Conservation (phyloP, 2,113 vertebrate species). For the Mormyrus iriodes region DNA sequence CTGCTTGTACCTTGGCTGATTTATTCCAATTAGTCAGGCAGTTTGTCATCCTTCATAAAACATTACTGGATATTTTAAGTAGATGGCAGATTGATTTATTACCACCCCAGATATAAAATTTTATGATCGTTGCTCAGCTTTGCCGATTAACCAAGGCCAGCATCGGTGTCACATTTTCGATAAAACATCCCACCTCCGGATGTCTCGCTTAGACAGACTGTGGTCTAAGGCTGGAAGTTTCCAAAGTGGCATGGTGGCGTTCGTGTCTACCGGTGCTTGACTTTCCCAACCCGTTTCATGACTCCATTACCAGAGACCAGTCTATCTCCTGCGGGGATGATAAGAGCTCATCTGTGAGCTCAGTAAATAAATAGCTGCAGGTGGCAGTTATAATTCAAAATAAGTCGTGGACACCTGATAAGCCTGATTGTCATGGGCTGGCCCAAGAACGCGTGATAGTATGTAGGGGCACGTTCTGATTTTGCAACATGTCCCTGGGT, state of each 20-base stretch:
- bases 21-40: neutral
- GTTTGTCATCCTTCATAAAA: neutral
- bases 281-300: neutral
- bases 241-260: neutral
- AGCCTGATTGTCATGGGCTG: neutral
- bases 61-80: slow-evolving; percentile 1
- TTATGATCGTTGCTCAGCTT: neutral
- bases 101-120: neutral
- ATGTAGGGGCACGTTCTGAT: neutral
- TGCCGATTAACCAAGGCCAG: neutral
- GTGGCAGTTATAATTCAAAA: neutral
- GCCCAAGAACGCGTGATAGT: neutral
- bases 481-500: too few relatives aligned
- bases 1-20: neutral
- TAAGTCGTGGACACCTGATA: neutral
- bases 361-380: neutral
- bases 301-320: neutral
- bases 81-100: neutral
- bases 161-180: neutral
- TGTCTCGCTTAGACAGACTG: neutral
- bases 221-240: neutral
- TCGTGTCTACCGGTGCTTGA: neutral
- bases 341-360: neutral
- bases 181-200: neutral
- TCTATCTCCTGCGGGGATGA: neutral